Percentiles rank a stretch among this genome's conserved stretches.
These are phyloP conservation scores for Semnopithecus entellus DNA, from an alignment of 2,113 vertebrate species.

Conservation along the genomic window DNA sequence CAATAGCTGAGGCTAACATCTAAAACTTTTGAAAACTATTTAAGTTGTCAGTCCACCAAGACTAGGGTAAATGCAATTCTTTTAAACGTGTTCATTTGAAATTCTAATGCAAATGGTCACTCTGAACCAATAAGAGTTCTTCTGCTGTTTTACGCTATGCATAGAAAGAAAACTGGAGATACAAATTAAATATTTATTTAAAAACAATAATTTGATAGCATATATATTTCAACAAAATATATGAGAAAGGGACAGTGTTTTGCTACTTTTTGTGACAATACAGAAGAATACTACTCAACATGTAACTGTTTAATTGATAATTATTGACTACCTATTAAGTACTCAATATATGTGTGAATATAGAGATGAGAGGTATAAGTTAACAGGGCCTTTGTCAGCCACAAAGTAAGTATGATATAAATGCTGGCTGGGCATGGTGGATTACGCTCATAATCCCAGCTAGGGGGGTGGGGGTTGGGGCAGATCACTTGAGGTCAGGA, in stretches of 20 bases:
- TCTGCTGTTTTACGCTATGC: background rate
- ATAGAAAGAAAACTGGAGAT: background rate
- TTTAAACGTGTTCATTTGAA: background rate
- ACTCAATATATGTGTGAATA: background rate
- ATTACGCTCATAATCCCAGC: too few relatives aligned
- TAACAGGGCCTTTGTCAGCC: background rate
- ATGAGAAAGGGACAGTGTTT: background rate
- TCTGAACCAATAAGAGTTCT: background rate
- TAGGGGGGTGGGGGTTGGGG: too few relatives aligned
- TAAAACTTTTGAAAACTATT: background rate
- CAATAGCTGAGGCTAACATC: background rate
- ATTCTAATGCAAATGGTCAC: background rate
- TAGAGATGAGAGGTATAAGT: background rate
- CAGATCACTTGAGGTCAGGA: too few relatives aligned
- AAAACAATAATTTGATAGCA: background rate
- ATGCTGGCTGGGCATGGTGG: background rate
- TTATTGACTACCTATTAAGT: background rate
- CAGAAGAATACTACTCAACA: background rate
- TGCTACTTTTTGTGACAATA: background rate
- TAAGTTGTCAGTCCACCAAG: background rate
- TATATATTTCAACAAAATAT: conserved; percentile 4
- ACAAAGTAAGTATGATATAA: background rate
- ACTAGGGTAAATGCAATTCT: background rate
- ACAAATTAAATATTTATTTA: conserved; percentile 30
- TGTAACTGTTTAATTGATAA: background rate